Evolutionary conservation across 2,888 invertebrate species (phyloP).

Genomic region (Steinernema hermaphroditum): DNA sequence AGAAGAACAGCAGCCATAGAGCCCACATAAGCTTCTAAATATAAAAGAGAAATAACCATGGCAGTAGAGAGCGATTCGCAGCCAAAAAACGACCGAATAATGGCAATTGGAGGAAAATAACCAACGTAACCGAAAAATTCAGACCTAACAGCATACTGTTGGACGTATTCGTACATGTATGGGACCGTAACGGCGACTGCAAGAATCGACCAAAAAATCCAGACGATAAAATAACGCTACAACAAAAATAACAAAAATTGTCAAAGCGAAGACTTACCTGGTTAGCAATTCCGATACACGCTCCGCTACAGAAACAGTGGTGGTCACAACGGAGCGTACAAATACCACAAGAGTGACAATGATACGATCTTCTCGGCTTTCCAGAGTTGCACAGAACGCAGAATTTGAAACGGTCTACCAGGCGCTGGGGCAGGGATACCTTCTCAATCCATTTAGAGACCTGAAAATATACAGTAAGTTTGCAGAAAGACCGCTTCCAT

Average conservation of each 20-base stretch:
- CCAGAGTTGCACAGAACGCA: not conserved
- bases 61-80: not conserved
- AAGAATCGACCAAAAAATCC: not conserved
- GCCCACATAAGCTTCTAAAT: not conserved
- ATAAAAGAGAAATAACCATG: not conserved
- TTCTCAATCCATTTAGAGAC: not conserved
- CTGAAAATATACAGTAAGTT: no score
- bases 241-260: not conserved
- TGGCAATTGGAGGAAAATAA: not conserved
- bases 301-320: not conserved
- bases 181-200: not conserved
- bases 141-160: not conserved
- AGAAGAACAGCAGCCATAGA: not conserved
- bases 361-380: not conserved
- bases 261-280: not conserved
- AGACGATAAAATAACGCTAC: not conserved
- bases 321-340: not conserved
- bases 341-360: not conserved
- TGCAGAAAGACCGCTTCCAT: no score
- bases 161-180: not conserved
- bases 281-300: not conserved
- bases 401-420: not conserved
- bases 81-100: not conserved
- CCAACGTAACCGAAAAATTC: not conserved
- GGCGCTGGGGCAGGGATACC: not conserved